Evolutionary conservation across 2,797 vertebrate genomes (phyloP).

Genomic region (Crocidura indochinensis): DNA sequence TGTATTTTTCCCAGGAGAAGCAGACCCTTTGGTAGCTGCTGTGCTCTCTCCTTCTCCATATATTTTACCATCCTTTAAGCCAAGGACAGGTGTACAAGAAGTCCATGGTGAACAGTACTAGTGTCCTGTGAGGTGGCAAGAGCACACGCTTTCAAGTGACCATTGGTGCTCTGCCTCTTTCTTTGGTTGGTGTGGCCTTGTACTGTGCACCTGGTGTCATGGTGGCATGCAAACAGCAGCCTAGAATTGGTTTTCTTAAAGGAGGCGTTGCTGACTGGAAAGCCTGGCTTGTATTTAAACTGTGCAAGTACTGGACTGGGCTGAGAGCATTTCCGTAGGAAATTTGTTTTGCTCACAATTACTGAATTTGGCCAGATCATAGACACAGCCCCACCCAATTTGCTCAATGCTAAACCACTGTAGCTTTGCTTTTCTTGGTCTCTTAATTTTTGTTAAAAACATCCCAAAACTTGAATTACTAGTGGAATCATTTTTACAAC

Average conservation of each 20-base stretch:
- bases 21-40: neutral
- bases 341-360: conserved; percentile 39
- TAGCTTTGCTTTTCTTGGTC: conserved; percentile 45
- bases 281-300: conserved; percentile 34
- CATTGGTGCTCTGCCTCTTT: neutral
- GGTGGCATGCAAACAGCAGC: neutral
- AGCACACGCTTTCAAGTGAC: neutral
- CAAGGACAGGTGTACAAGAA: neutral
- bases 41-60: neutral
- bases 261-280: conserved; percentile 42
- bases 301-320: neutral
- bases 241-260: conserved; percentile 54
- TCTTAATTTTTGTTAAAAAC: neutral
- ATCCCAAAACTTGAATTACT: conserved; percentile 25
- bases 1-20: neutral
- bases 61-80: neutral
- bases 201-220: neutral
- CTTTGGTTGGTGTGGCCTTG: neutral
- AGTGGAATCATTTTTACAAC: neutral
- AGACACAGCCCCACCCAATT: neutral
- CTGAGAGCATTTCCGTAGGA: conserved; percentile 39
- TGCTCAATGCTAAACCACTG: neutral
- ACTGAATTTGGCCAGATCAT: neutral
- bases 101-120: neutral
- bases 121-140: neutral